These are phyloP conservation scores for Aporophyla nigra DNA, from an alignment of 2,888 invertebrate genomes.

Conservation along the genomic window DNA sequence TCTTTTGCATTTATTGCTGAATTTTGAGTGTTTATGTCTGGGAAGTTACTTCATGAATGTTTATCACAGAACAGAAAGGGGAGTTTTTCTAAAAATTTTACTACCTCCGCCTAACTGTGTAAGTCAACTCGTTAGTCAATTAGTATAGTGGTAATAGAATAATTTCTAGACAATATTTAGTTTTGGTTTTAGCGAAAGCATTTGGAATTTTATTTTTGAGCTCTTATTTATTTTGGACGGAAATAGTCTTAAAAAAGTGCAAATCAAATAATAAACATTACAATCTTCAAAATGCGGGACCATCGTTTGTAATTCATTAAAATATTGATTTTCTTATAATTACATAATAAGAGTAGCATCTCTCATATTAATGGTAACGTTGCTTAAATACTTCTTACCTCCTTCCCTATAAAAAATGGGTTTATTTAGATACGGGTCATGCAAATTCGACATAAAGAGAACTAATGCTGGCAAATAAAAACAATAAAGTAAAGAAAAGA, in stretches of 20 bases:
- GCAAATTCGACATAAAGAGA: too few relatives aligned
- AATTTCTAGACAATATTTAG: background rate
- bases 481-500: too few relatives aligned
- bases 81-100: background rate
- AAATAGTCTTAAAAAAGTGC: background rate
- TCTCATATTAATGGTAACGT: too few relatives aligned
- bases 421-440: too few relatives aligned
- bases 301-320: background rate
- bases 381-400: too few relatives aligned
- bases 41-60: background rate
- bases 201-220: too few relatives aligned
- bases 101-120: background rate
- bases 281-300: too few relatives aligned
- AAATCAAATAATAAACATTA: too few relatives aligned
- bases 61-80: background rate
- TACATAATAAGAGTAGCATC: background rate
- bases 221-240: background rate
- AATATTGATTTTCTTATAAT: background rate
- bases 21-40: background rate
- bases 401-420: too few relatives aligned
- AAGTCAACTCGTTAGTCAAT: background rate
- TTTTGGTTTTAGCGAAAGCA: background rate
- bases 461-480: too few relatives aligned
- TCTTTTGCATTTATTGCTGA: constrained; percentile 49
- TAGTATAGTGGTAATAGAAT: background rate